Evolutionary conservation across 1,140 invertebrate species (phyloP).

Genomic region (Pseudomyrmex dendroicus): DNA sequence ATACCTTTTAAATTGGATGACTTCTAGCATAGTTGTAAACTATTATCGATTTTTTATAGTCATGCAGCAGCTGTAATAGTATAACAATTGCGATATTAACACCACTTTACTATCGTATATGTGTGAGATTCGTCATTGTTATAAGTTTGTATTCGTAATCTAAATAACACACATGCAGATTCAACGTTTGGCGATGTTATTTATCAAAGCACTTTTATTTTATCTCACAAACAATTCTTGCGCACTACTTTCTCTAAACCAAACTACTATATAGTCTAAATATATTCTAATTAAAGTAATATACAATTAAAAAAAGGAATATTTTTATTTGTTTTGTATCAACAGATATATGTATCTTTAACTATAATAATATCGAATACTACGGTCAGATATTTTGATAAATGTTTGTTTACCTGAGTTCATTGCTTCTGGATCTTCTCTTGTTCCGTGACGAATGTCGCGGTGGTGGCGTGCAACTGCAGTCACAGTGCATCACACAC

Average conservation of each 20-base stretch:
- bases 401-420: constrained; percentile 85
- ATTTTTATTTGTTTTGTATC: constrained; percentile 29
- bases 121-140: constrained; percentile 10
- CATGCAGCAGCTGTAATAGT: constrained; percentile 61
- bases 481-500: constrained; percentile 94
- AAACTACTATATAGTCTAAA: constrained; percentile 15
- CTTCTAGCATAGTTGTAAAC: constrained; percentile 51
- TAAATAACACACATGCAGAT: not conserved
- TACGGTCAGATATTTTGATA: not conserved
- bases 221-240: constrained; percentile 26
- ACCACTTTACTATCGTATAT: constrained; percentile 31
- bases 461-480: constrained; percentile 86
- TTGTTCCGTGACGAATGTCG: constrained; percentile 83
- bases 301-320: constrained; percentile 10
- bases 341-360: not conserved
- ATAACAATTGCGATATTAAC: constrained; percentile 57
- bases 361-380: too few relatives aligned
- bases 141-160: not conserved
- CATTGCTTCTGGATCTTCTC: constrained; percentile 86
- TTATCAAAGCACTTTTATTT: constrained; percentile 28
- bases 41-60: constrained; percentile 60
- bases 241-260: constrained; percentile 12
- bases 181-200: not conserved
- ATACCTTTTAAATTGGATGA: constrained; percentile 57
- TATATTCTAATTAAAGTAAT: constrained; percentile 36